A percentile compares a stretch with the other conserved stretches of the same genome.
phyloP scores from a whole-genome alignment of 2,113 vertebrate species.

The Esox niger region DNA sequence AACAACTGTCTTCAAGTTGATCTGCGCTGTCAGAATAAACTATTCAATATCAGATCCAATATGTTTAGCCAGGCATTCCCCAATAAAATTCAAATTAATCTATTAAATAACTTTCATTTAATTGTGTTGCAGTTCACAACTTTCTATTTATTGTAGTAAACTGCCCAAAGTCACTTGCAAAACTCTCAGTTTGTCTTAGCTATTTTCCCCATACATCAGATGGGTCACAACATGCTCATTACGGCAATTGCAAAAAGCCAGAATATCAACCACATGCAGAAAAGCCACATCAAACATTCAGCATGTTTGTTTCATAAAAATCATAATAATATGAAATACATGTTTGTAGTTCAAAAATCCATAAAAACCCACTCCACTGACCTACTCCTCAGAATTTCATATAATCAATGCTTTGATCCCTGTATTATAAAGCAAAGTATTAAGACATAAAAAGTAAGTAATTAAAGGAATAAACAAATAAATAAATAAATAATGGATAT shows the following conservation, averaged over 20 bases:
- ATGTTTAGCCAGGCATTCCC: too few species aligned
- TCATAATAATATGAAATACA: conserved; percentile 45
- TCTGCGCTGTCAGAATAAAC: too few species aligned
- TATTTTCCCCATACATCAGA: background rate
- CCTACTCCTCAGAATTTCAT: too few species aligned
- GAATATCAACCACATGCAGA: conserved; percentile 64
- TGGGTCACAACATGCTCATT: background rate
- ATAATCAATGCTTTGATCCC: conserved; percentile 18
- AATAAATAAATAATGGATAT: conserved; percentile 64
- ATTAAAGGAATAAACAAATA: conserved; percentile 56
- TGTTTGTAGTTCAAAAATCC: background rate
- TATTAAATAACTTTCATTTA: too few species aligned
- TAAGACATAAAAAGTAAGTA: conserved; percentile 24
- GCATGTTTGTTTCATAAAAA: conserved; percentile 61
- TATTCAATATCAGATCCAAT: too few species aligned
- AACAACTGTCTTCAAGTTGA: too few species aligned
- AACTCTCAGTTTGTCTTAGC: too few species aligned
- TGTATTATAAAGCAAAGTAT: conserved; percentile 21
- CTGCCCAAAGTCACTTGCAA: too few species aligned
- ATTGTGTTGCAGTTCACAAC: too few species aligned
- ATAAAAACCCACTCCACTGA: background rate
- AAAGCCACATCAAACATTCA: conserved; percentile 59
- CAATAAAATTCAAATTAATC: too few species aligned
- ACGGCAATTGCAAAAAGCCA: conserved; percentile 34
- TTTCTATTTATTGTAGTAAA: too few species aligned